Evolutionary conservation across 2,797 vertebrate genomes (phyloP), one percentile per base, ranked within the genome.

Genomic region (Smutsia gigantea): DNA sequence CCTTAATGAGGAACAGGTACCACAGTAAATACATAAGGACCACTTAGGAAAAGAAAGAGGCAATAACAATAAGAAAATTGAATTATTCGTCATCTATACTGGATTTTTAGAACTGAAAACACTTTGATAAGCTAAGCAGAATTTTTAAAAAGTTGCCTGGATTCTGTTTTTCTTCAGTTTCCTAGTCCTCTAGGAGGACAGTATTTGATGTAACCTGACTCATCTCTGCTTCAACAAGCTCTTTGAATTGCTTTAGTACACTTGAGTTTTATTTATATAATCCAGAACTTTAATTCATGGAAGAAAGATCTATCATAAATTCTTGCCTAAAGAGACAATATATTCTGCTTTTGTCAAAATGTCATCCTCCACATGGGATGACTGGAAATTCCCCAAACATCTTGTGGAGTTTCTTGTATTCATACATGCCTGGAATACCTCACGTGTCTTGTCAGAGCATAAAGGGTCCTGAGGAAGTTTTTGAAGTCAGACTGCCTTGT

Each of bases 241-340:
- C 34, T 96, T 68, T 86, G 39, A 0, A 0, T 88, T 87, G 23
- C 49, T 91, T 61, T 55, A 86, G 71, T 85, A 49, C 13, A 79
- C 3, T 81, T 94, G 8, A 89, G 81, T 95, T 98, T 93, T 79
- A 59, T 88, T 83, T 96, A 87, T 91, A 91, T 96, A 89, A 10
- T 59, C 13, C 57, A 93, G 59, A 46, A 89, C 23, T 97, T 94
- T 85, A 95, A 63, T 72, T 77, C 49, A 79, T 46, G 37, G 27
- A 82, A 74, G 21, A 87, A 10, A 77, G 39, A 29, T 64, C 55
- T 74, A n/a, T 87, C 34, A 92, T 42, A 84, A 53, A 87, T 64
- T 77, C 31, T 92, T 89, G 46, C 51, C 51, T 90, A 55, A 86
- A 69, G 37, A 92, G 12, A 77, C 31, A 84, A n/a, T 18, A 27